Evolutionary conservation across 2,113 vertebrate genomes (phyloP).

Genomic region (Neoarius graeffei): DNA sequence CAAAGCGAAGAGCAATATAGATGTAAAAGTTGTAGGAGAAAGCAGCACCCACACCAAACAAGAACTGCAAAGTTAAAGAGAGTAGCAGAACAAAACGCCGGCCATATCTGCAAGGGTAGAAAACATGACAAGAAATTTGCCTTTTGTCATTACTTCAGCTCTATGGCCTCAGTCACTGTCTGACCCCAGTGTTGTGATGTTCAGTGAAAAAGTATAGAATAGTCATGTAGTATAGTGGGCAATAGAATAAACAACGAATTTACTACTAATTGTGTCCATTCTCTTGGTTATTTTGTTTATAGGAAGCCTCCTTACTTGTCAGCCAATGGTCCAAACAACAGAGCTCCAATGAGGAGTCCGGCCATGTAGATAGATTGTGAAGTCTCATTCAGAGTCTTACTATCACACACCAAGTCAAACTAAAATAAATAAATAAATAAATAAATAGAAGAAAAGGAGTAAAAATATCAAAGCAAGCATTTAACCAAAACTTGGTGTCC

Average conservation of each 20-base stretch:
- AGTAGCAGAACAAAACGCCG: slow-evolving; percentile 75
- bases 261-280: neutral
- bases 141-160: neutral
- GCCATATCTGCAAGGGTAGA: slow-evolving; percentile 76
- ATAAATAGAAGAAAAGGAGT: slow-evolving; percentile 42
- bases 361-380: slow-evolving; percentile 84
- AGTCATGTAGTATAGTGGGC: neutral
- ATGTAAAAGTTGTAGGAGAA: slow-evolving; percentile 81
- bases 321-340: slow-evolving; percentile 80
- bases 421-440: slow-evolving; percentile 54
- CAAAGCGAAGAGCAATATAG: slow-evolving; percentile 78
- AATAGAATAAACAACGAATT: neutral
- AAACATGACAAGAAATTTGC: neutral
- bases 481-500: neutral
- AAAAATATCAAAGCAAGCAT: slow-evolving; percentile 11
- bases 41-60: slow-evolving; percentile 70
- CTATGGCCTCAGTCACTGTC: neutral
- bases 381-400: slow-evolving; percentile 69
- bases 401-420: slow-evolving; percentile 86
- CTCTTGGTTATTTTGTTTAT: neutral
- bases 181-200: neutral
- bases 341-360: slow-evolving; percentile 80
- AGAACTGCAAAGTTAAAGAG: slow-evolving; percentile 68
- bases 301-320: slow-evolving; percentile 75
- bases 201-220: neutral